Conservation (phyloP, 2,797 vertebrate genomes). For the Tiaroga cobitis region DNA sequence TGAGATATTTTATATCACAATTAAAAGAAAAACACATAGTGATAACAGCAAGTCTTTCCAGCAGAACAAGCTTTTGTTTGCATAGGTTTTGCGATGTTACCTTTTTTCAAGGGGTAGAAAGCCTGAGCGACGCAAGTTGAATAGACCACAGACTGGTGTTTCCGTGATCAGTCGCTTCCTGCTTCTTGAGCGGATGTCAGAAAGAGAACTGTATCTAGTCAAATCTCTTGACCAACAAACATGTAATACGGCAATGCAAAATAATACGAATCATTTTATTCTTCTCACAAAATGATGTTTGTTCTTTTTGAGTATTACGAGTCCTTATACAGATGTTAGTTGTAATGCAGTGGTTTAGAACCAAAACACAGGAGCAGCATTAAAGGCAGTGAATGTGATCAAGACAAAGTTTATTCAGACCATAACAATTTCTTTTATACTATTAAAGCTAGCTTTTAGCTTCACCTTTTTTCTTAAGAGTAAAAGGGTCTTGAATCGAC, state of each 20-base stretch:
- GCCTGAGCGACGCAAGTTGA: too few relatives aligned
- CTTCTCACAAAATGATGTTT: too few relatives aligned
- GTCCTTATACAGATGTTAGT: background rate
- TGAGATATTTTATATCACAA: too few relatives aligned
- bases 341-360: too few relatives aligned
- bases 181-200: background rate
- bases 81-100: background rate
- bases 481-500: too few relatives aligned
- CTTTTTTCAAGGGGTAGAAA: background rate
- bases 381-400: background rate
- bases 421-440: too few relatives aligned
- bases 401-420: background rate
- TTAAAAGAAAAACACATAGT: background rate
- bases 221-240: too few relatives aligned
- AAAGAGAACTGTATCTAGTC: background rate
- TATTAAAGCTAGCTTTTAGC: background rate
- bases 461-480: background rate
- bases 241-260: too few relatives aligned
- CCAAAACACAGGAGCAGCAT: background rate
- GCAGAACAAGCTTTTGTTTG: background rate
- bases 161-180: background rate
- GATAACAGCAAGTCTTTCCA: background rate
- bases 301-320: background rate
- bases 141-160: background rate
- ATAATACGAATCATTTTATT: too few relatives aligned